phyloP scores from a whole-genome alignment of 2,888 invertebrate species.

The Mimumesa dahlbomi region DNA sequence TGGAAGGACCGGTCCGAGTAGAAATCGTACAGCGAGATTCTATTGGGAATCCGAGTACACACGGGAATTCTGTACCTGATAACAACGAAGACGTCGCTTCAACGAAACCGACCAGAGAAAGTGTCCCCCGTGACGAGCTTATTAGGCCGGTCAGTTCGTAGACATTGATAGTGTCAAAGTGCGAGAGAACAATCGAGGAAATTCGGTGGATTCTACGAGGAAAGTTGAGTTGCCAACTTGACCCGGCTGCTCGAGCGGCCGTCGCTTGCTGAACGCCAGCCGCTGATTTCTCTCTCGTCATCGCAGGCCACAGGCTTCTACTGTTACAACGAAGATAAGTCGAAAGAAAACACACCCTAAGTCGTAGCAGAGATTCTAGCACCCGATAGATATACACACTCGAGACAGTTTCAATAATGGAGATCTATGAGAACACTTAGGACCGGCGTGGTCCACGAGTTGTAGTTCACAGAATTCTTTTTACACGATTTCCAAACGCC shows the following conservation, averaged over 20 bases:
- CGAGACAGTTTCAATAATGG: slow-evolving; percentile 50
- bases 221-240: slow-evolving; percentile 1
- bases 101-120: slow-evolving; percentile 39
- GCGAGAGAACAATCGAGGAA: slow-evolving; percentile 18
- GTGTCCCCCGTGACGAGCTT: slow-evolving; percentile 1
- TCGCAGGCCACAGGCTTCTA: slow-evolving; percentile 7
- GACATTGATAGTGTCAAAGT: slow-evolving; percentile 26
- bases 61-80: slow-evolving; percentile 59
- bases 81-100: slow-evolving; percentile 57
- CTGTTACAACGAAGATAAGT: slow-evolving; percentile 58
- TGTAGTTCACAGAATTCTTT: neutral
- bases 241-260: slow-evolving; percentile 48
- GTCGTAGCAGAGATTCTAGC: neutral
- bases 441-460: slow-evolving; percentile 11
- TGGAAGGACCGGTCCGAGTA: neutral
- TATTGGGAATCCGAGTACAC: neutral
- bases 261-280: slow-evolving; percentile 62
- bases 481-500: neutral
- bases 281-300: neutral
- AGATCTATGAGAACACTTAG: slow-evolving; percentile 71
- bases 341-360: slow-evolving; percentile 11
- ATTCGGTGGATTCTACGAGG: neutral
- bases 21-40: too few species aligned
- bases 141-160: slow-evolving; percentile 26
- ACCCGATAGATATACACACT: neutral